Evolutionary conservation across 1,140 invertebrate species (phyloP).

Genomic region (Drosophila willistoni): DNA sequence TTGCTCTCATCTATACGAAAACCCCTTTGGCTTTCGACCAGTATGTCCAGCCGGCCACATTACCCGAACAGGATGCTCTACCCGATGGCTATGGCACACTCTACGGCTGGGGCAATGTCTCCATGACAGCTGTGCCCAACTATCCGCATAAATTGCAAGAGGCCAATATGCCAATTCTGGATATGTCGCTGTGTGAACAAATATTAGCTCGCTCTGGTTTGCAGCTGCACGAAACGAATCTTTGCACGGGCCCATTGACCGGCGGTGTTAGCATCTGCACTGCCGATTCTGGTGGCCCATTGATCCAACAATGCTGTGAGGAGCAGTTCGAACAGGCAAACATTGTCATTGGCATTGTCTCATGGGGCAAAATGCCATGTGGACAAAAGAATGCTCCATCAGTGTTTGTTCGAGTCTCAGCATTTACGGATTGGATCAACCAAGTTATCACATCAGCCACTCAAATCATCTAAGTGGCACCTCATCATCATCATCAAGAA

Average conservation of each 20-base stretch:
- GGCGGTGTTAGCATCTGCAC: constrained; percentile 84
- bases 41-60: constrained; percentile 82
- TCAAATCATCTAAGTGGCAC: constrained; percentile 53
- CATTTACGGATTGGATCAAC: constrained; percentile 87
- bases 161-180: constrained; percentile 83
- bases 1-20: constrained; percentile 84
- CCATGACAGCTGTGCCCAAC: constrained; percentile 79
- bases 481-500: background rate
- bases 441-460: constrained; percentile 70
- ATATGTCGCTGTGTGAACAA: constrained; percentile 76
- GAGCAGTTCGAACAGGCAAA: constrained; percentile 49
- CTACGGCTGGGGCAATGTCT: constrained; percentile 84
- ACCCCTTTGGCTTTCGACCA: constrained; percentile 66
- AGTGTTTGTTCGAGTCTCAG: constrained; percentile 89
- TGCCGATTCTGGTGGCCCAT: constrained; percentile 84
- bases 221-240: constrained; percentile 83
- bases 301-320: constrained; percentile 67
- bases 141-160: constrained; percentile 83
- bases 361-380: constrained; percentile 80
- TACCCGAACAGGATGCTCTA: constrained; percentile 83
- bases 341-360: constrained; percentile 81
- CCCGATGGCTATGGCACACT: constrained; percentile 83
- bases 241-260: constrained; percentile 84
- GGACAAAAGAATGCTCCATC: constrained; percentile 87
- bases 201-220: constrained; percentile 67